Evolutionary conservation across 2,113 vertebrate genomes (phyloP).

Genomic region (Sturnus vulgaris): DNA sequence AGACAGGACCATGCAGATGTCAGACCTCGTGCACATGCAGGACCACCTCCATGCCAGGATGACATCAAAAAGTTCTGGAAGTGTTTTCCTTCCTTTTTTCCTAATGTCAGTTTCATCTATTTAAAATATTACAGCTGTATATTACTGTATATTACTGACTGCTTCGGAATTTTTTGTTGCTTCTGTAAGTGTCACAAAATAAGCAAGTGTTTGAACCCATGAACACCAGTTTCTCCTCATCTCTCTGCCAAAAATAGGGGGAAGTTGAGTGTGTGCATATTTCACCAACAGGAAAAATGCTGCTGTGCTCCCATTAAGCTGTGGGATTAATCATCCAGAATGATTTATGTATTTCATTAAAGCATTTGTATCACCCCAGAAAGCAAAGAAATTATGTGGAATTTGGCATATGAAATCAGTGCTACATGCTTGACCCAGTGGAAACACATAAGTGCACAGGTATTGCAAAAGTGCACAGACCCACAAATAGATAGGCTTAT

Average conservation of each 20-base stretch:
- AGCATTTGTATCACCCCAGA: not conserved
- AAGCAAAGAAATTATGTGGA: not conserved
- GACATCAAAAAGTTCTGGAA: not conserved
- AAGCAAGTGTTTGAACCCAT: not conserved
- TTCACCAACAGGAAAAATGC: not conserved
- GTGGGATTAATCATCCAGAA: not conserved
- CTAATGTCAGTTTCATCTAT: not conserved
- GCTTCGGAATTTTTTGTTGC: not conserved
- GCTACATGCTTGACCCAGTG: not conserved
- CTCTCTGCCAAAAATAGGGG: not conserved
- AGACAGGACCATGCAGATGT: not conserved
- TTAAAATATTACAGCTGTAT: not conserved
- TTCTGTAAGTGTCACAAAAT: not conserved
- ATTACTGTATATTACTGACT: not conserved
- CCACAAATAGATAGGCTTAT: not conserved
- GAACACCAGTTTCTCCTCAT: fast-evolving
- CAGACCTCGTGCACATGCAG: not conserved
- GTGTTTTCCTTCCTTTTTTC: not conserved
- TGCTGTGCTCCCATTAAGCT: not conserved
- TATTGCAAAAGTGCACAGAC: not conserved
- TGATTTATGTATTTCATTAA: not conserved
- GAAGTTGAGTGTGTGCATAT: not conserved
- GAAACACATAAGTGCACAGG: not conserved
- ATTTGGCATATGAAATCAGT: not conserved
- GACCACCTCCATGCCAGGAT: not conserved